Evolutionary conservation across 2,888 invertebrate species (phyloP), one percentile per base, ranked within the genome.

Genomic region (Dasysyrphus albostriatus): DNA sequence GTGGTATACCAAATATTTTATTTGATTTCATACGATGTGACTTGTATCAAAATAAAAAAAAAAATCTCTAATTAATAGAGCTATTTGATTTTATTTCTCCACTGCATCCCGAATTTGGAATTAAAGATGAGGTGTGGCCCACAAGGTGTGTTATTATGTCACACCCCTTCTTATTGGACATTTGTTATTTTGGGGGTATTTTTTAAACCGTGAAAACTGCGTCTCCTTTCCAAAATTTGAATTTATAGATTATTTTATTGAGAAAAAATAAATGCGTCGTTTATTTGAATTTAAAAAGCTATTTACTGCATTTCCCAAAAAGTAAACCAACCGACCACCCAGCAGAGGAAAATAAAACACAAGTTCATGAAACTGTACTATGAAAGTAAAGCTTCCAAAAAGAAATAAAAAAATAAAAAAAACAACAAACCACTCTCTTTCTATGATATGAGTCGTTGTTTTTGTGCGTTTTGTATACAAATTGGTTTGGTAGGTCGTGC

Each of bases 401-500:
- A 47, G 3, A n/a, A n/a, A n/a, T n/a, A n/a, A n/a, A n/a, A n/a
- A n/a, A n/a, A n/a, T n/a, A n/a, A n/a, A n/a, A n/a, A n/a, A n/a
- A n/a, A n/a, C n/a, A 65, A 24, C 39, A 59, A 24, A 24, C 24
- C 51, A 63, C 63, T 56, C 51, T 61, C 69, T 74, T 56, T 72
- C 65, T 75, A 65, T 67, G 24, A 24, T n/a, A 14, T 51, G 12
- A n/a, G 14, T n/a, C 7, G 34, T 67, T 51, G 12, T 58, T 59
- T 42, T 54, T 69, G 44, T 77, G 44, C 47, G 72, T 73, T 73
- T 59, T 49, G 32, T 78, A 47, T 70, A 56, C 56, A 79, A 79
- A 79, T 79, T 61, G 76, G 65, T 81, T 77, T 72, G 72, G 51
- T 84, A 67, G 84, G 81, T 76, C 76, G 85, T 63, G 77, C 77